Evolutionary conservation across 2,888 invertebrate species (phyloP), one percentile per base, ranked within the genome.

Genomic region (Sipha maydis): DNA sequence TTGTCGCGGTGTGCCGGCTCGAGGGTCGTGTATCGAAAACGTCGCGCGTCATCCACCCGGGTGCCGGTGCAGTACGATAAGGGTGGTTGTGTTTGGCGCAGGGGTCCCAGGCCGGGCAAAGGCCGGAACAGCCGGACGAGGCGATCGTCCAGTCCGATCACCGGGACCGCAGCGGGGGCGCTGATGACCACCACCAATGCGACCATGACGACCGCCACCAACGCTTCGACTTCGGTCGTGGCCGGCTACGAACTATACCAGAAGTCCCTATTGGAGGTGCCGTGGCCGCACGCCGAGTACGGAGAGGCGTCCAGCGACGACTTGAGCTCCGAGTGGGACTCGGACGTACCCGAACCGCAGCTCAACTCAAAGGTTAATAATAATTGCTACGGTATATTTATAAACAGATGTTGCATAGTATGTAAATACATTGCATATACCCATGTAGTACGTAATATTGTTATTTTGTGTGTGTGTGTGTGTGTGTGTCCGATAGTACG

Each of bases 291-390:
- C 78, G 93, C 95, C 90, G 97, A 97, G 91, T 97, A 96, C 92
- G 97, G 96, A 25, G 97, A 97, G 91, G 96, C 96, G n/a, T 96
- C 96, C 90, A 96, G 96, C 91, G 97, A 97, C 92, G 97, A 97
- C 92, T 94, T 97, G 90, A 97, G 96, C 92, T 97, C 97, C 25
- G 97, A 97, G 91, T 97, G 97, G 97, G 97, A 97, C 91, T 96
- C 96, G 3, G 97, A 97, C 92, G 95, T 94, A 14, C 94, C 94
- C 28, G 95, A 95, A 89, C 90, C 91, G 9, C 90, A 91, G n/a
- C 90, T 71, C 11, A 78, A 86, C 41, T 28, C 79, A 71, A 86
- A 88, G 88, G 88, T 88, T 88, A 84, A 84, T 84, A 84, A 84
- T 84, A 56, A 83, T 19, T 61, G 25, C 61, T 25, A 25, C 61